Conservation (phyloP, 1,140 invertebrate species). For the Macrobrachium rosenbergii region DNA sequence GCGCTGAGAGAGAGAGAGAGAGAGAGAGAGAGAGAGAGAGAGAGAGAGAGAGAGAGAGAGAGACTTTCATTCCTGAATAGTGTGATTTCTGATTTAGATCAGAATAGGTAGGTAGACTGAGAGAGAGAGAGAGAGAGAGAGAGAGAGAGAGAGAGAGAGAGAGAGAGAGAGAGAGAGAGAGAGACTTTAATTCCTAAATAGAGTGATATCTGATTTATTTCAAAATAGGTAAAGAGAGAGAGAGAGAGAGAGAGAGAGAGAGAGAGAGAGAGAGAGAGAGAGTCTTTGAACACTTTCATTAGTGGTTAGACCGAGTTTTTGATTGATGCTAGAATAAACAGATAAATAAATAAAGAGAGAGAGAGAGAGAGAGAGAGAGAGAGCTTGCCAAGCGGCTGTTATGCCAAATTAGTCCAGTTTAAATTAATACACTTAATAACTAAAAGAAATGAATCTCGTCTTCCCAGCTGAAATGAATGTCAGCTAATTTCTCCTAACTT, state of each 20-base stretch:
- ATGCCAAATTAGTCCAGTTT: too few species aligned
- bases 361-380: too few species aligned
- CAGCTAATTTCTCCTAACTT: too few species aligned
- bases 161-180: slow-evolving; percentile 4
- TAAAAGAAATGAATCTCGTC: too few species aligned
- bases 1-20: slow-evolving; percentile 20
- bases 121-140: slow-evolving; percentile 41
- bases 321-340: too few species aligned
- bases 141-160: slow-evolving; percentile 2
- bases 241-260: slow-evolving; percentile 17
- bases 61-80: background rate
- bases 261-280: slow-evolving; percentile 19
- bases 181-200: background rate
- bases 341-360: too few species aligned
- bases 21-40: slow-evolving; percentile 5
- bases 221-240: background rate
- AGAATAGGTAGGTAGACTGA: background rate
- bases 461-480: too few species aligned
- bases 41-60: slow-evolving; percentile 5
- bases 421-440: too few species aligned
- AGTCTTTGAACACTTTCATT: too few species aligned
- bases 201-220: background rate
- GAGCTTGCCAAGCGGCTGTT: too few species aligned
- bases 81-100: background rate
- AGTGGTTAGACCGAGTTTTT: too few species aligned